Evolutionary conservation across 1,140 invertebrate genomes (phyloP).

Genomic region (Solen grandis): DNA sequence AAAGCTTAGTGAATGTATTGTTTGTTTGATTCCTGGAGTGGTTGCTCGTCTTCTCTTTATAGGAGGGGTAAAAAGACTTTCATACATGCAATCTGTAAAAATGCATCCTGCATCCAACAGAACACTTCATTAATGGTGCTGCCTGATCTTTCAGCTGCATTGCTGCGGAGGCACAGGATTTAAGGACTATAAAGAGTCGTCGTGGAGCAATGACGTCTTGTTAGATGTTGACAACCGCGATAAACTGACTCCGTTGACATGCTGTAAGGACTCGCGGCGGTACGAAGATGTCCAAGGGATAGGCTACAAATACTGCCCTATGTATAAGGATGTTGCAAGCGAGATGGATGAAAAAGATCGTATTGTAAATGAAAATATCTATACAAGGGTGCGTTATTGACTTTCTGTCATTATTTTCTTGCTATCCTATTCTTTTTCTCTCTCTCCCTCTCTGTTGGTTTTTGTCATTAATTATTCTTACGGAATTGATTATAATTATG

Average conservation of each 20-base stretch:
- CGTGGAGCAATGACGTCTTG: constrained; percentile 27
- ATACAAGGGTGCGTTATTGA: constrained; percentile 35
- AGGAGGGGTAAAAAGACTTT: too few relatives aligned
- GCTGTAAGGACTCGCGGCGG: constrained; percentile 42
- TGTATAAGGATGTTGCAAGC: constrained; percentile 7
- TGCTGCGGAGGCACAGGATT: constrained; percentile 52
- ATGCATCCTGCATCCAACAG: too few relatives aligned
- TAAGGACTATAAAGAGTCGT: constrained; percentile 42
- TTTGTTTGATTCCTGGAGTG: too few relatives aligned
- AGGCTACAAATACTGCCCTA: constrained; percentile 33
- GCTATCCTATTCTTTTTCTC: too few relatives aligned
- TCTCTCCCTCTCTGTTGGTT: too few relatives aligned
- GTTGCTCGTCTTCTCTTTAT: too few relatives aligned
- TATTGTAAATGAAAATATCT: constrained; percentile 15
- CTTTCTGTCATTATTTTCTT: too few relatives aligned
- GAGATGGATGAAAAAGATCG: neutral
- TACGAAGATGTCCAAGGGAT: constrained; percentile 13
- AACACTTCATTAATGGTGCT: too few relatives aligned
- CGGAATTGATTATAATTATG: too few relatives aligned
- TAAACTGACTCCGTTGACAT: constrained; percentile 40
- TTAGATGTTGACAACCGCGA: neutral
- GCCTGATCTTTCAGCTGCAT: constrained; percentile 29
- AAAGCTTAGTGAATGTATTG: too few relatives aligned
- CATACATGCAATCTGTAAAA: too few relatives aligned
- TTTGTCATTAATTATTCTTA: too few relatives aligned